Evolutionary conservation across 2,113 vertebrate species (phyloP).

Genomic region (Pseudolaguvia tuberculata): DNA sequence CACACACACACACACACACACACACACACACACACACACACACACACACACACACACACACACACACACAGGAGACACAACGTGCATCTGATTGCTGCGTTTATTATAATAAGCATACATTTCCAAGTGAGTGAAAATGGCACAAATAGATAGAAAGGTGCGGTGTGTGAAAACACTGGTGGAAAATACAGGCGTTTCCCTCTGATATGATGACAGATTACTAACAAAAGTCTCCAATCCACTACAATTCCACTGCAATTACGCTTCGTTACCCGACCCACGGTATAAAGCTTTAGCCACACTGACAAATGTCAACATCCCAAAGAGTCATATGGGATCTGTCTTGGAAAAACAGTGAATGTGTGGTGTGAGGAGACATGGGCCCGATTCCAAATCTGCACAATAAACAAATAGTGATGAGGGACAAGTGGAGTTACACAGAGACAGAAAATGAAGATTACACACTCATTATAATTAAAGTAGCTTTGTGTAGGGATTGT

Average conservation of each 20-base stretch:
- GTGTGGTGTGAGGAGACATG: not conserved
- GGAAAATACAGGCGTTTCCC: not conserved
- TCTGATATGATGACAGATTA: not conserved
- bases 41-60: not conserved
- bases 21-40: not conserved
- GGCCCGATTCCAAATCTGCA: not conserved
- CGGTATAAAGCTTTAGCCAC: not conserved
- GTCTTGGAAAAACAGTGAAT: not conserved
- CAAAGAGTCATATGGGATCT: not conserved
- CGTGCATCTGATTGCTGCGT: not conserved
- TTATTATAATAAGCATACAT: not conserved
- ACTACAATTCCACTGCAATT: not conserved
- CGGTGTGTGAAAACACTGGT: not conserved
- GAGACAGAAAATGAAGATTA: not conserved
- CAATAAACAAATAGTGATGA: conserved; percentile 6
- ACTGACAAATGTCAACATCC: not conserved
- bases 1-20: not conserved
- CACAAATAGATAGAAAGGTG: not conserved
- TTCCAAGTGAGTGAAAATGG: not conserved
- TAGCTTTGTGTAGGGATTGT: not conserved
- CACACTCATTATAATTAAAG: not conserved
- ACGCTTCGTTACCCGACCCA: not conserved
- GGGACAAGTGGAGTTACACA: not conserved
- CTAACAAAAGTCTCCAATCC: not conserved
- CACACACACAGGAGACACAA: not conserved